Base-by-base conservation (phyloP, 2,797 vertebrate species). In the Argyrosomus regius region DNA sequence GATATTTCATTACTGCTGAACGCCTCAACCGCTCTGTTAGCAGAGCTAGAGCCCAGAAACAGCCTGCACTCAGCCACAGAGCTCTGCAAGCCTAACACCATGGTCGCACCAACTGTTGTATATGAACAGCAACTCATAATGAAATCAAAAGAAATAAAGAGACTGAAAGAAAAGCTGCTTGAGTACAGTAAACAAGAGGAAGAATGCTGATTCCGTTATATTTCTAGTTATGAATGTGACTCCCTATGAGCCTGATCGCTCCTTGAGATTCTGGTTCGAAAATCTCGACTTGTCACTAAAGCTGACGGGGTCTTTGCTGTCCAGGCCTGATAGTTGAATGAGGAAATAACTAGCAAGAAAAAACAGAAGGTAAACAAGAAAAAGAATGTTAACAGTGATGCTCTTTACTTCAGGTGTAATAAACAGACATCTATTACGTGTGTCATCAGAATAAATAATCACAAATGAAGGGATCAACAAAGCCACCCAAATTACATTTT, bases 401-500 rank as follows among this genome's bases (percentile, higher is more conserved):
- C 11, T 48, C 31, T 45, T 22, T 2, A 48, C 64, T 54, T 41
- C 39, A 48, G 6, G 11, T 17, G 46, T 5, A 39, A 7, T 39
- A 18, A 41, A 61, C 4, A 14, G 14, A 3, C 35, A 17, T 71
- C 43, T n/a, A 14, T 24, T 45, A 9, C 52, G 8, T 4, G 16
- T 50, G 45, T 66, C 14, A 64, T 50, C 35, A 53, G 56, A 80
- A 72, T 46, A 35, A 72, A 68, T 28, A 70, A 48, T 43, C n/a
- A 56, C 16, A 57, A 24, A 41, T 8, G 7, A 64, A 53, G 35
- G 28, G 71, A 80, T 67, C 16, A 60, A 63, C 39, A 66, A 39
- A 74, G 46, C 10, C n/a, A 64, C 39, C 17, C 4, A 64, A 75
- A 71, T 14, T 26, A 56, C 53, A 68, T 46, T 82, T 65, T 18